These are phyloP conservation scores for Leuciscus waleckii DNA, from an alignment of 2,797 vertebrate genomes.

Conservation along the genomic window DNA sequence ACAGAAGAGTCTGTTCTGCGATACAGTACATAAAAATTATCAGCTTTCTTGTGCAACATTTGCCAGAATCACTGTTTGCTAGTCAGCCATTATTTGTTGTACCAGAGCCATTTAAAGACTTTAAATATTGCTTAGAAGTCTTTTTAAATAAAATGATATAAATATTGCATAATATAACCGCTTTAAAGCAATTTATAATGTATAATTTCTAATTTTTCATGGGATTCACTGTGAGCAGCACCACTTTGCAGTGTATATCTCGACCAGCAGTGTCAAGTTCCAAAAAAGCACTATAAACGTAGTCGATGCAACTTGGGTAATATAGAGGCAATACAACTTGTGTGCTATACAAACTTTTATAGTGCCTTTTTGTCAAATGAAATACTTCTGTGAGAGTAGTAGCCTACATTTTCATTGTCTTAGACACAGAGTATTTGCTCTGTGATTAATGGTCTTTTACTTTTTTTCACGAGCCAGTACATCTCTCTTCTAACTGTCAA, in stretches of 20 bases:
- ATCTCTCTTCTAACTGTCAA: constrained; percentile 49
- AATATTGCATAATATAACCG: neutral
- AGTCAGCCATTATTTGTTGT: neutral
- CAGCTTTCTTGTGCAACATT: neutral
- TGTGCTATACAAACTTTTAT: neutral
- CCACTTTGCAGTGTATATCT: neutral
- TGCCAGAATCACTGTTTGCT: neutral
- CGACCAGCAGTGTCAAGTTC: too few species aligned
- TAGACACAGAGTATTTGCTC: constrained; percentile 10
- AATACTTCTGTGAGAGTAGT: neutral
- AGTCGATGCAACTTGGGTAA: neutral
- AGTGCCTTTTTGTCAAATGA: neutral
- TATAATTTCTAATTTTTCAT: neutral
- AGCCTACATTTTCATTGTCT: constrained; percentile 11
- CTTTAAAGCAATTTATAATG: neutral
- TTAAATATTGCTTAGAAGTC: neutral
- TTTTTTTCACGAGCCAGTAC: constrained; percentile 22
- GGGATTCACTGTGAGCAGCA: neutral
- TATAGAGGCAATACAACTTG: neutral
- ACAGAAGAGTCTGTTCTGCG: neutral
- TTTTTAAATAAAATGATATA: neutral
- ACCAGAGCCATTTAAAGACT: neutral
- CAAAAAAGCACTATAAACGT: neutral
- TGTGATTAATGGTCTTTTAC: constrained; percentile 19
- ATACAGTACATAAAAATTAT: neutral